Conservation (phyloP, 1,140 invertebrate species). For the Drosophila athabasca region DNA sequence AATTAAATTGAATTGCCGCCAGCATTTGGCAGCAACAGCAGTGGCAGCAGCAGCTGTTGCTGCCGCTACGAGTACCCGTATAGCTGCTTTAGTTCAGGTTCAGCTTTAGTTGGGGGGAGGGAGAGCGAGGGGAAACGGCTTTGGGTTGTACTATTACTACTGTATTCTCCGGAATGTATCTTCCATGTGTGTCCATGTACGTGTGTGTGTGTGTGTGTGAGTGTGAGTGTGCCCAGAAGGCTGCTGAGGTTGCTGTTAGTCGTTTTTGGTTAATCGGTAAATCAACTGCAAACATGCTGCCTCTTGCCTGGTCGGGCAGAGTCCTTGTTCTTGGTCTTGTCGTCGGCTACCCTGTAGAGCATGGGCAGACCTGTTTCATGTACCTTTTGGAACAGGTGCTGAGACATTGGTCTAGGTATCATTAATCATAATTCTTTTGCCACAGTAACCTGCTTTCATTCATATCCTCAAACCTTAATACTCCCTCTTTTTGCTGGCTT, state of each 20-base stretch:
- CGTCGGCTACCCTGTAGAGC: neutral
- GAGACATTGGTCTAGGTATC: too few relatives aligned
- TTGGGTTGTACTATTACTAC: too few relatives aligned
- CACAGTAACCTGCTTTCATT: too few relatives aligned
- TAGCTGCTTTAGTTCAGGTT: neutral
- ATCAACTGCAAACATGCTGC: slow-evolving; percentile 31
- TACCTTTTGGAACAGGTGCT: too few relatives aligned
- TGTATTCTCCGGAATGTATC: neutral
- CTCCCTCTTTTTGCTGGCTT: neutral
- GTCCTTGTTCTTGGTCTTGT: slow-evolving; percentile 1
- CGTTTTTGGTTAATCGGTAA: slow-evolving; percentile 27
- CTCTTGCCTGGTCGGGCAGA: neutral
- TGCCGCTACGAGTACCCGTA: slow-evolving; percentile 4
- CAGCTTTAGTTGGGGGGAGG: neutral
- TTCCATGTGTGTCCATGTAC: neutral
- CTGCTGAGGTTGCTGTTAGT: slow-evolving; percentile 4
- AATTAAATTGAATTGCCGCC: slow-evolving; percentile 57
- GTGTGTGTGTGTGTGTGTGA: neutral
- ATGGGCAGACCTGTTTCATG: neutral
- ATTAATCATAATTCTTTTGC: too few relatives aligned
- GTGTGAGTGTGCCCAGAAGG: neutral
- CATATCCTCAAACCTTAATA: too few relatives aligned
- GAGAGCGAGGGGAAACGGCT: too few relatives aligned
- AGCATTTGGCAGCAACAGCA: slow-evolving; percentile 22
- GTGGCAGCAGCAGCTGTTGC: slow-evolving; percentile 14